Base-by-base conservation (phyloP, 1,140 invertebrate species). In the Maconellicoccus hirsutus region DNA sequence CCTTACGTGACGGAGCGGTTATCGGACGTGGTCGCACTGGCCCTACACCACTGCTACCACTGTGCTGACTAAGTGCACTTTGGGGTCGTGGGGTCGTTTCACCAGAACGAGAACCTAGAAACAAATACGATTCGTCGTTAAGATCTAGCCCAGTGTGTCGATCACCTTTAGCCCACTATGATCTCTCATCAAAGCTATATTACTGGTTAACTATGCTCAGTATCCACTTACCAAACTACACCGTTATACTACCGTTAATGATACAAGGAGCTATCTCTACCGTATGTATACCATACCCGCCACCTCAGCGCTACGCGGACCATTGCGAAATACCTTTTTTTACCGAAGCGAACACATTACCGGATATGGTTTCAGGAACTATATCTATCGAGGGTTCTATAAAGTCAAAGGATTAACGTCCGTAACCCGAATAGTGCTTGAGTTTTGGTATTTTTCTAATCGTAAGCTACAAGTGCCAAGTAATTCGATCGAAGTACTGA, bases 11-110 rank as follows among this genome's bases (percentile, higher is more conserved):
- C 29, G 79, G 77, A 14, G 69, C 70, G 25, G 72, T 70, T 6
- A 27, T 70, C 0, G 72, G 70, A 26, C 78, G 73, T 1, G 77
- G 59, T 63, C 74, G 84, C 38, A 27, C 27, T 21, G 72, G 39
- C 19, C 69, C 72, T 77, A 82, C 79, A 75, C 81, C 80, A 75
- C 83, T 85, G 76, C 80, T 84, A 76, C 80, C 81, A 76, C 84
- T 86, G 78, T 85, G 84, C 78, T 87, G 85, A 78, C 86, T 87
- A 84, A 93, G 84, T 74, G 90, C 89, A 80, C 89, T 92, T 78
- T 87, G 86, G 70, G 91, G 91, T 78, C 91, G 84, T 72, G 86
- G 87, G 59, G 82, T 79, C 63, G 77, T 84, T 78, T 89, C 88
- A 73, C 88, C 88, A 75, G 87, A 88, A 73, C 86, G 81, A 73